Evolutionary conservation across 2,888 invertebrate genomes (phyloP).

Genomic region (Lysandra bellargus): DNA sequence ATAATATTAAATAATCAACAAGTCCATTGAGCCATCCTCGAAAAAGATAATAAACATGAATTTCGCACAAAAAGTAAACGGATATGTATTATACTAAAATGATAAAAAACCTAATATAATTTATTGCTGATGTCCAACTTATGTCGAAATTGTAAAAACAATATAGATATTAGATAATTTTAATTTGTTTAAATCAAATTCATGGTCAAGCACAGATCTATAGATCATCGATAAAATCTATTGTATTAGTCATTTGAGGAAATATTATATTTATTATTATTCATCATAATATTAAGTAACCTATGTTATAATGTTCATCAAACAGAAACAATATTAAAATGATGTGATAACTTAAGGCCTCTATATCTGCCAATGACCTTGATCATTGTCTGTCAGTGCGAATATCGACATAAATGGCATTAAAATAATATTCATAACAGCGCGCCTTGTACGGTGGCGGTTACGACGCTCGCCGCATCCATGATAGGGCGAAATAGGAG

Average conservation of each 20-base stretch:
- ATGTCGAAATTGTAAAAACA: conserved; percentile 2
- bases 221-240: conserved; percentile 3
- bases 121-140: conserved; percentile 2
- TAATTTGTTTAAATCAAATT: background rate
- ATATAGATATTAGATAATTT: background rate
- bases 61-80: background rate
- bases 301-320: background rate
- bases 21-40: too few relatives aligned
- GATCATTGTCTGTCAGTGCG: too few relatives aligned
- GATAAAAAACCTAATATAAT: background rate
- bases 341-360: too few relatives aligned
- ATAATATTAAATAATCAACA: background rate
- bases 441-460: too few relatives aligned
- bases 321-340: too few relatives aligned
- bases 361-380: too few relatives aligned
- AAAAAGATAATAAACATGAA: background rate
- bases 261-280: background rate
- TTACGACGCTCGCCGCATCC: too few relatives aligned
- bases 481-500: too few relatives aligned
- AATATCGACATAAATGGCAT: too few relatives aligned
- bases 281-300: background rate
- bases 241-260: background rate
- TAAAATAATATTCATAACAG: too few relatives aligned
- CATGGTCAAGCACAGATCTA: background rate
- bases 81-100: background rate